Evolutionary conservation across 2,113 vertebrate species (phyloP).

Genomic region (Cathartes aura): DNA sequence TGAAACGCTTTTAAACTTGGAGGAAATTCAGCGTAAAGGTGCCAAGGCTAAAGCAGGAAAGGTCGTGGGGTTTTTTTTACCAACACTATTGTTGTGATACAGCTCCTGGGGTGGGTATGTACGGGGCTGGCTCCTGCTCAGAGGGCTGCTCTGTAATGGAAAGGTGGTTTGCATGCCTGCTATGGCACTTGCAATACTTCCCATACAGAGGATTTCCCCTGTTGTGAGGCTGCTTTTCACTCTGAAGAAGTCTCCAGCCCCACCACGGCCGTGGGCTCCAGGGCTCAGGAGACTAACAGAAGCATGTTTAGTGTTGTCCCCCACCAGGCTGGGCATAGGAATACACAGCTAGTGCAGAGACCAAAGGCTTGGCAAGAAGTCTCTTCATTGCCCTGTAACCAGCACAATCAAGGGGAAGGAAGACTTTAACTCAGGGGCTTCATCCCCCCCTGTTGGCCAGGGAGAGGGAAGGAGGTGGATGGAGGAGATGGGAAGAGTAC

Average conservation of each 20-base stretch:
- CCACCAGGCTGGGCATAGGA: not conserved
- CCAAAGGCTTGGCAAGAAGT: not conserved
- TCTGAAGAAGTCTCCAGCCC: not conserved
- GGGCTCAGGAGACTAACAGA: not conserved
- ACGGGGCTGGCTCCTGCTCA: rapidly evolving
- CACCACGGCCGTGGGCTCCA: rapidly evolving
- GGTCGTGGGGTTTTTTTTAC: not conserved
- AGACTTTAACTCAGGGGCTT: not conserved
- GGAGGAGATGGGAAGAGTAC: not conserved
- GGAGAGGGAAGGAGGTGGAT: not conserved
- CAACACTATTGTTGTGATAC: not conserved
- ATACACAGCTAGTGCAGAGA: not conserved
- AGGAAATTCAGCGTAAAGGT: not conserved
- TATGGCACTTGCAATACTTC: not conserved
- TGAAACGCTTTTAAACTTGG: not conserved
- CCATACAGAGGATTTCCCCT: not conserved
- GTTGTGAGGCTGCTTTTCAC: not conserved
- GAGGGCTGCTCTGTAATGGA: not conserved
- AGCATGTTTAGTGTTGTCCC: not conserved
- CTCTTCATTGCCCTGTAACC: not conserved
- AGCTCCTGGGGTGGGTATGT: rapidly evolving
- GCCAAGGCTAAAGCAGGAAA: not conserved
- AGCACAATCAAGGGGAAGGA: not conserved
- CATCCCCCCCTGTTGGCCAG: not conserved
- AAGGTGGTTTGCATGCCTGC: not conserved